Base-by-base conservation (phyloP, 2,797 vertebrate species). In the Malurus leucopterus region DNA sequence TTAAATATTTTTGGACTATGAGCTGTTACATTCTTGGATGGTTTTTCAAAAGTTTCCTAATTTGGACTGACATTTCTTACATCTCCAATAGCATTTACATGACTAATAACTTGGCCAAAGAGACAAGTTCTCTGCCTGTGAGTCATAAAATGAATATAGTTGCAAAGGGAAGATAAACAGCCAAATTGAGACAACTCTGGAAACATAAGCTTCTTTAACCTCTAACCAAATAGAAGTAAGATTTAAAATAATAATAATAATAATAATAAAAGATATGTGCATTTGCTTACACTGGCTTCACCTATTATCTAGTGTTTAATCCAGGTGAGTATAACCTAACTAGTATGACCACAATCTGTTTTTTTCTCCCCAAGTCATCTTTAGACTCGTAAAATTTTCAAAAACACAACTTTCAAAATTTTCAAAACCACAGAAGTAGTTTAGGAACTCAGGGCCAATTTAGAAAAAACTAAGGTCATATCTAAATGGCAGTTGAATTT, bases 41-140 rank as follows among this genome's bases (percentile, higher is more conserved):
- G 20, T n/a, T 92, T 93, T 82, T 89, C 43, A 71, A 40, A 93
- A 91, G 71, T 80, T 89, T 94, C 89, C 46, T 82, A 86, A 89
- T 92, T 91, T 92, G 86, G 71, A 64, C 68, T 93, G 93, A 92
- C 88, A 93, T 92, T 95, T 94, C 71, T 95, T 82, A 68, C 78
- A 90, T 86, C 53, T 95, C 44, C 79, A 81, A 92, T 63, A 91
- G 49, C 88, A 90, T 90, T 87, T 91, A 83, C 53, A 70, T 95
- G 90, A 92, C 82, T 95, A 94, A 94, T 55, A 89, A 65, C 79
- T 90, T 95, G 94, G 93, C 84, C 70, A 4, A 86, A 90, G 57
- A 0, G 0, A 81, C 5, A 72, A 53, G 49, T 63, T 92, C 88
- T 86, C 50, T 80, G 75, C 58, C 53, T 77, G 22, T 92, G 93